Evolutionary conservation across 2,888 invertebrate species (phyloP).

Genomic region (Heteromurus nitidus): DNA sequence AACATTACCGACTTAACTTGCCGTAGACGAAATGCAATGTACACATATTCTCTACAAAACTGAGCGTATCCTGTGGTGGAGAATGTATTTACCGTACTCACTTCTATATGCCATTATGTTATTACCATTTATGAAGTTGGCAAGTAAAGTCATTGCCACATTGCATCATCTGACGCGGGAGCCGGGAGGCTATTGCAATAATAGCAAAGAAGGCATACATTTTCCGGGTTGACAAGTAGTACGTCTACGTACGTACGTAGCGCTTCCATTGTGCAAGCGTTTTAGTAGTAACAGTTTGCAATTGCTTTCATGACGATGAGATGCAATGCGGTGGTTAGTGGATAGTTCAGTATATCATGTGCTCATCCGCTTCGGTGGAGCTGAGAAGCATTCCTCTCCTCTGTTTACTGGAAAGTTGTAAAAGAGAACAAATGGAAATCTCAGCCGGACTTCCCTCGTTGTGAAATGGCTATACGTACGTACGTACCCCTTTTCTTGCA

Average conservation of each 20-base stretch:
- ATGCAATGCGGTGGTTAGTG: constrained; percentile 15
- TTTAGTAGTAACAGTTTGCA: constrained; percentile 39
- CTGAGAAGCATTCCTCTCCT: constrained; percentile 4
- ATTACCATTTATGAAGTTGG: constrained; percentile 45
- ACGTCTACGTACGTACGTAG: too few species aligned
- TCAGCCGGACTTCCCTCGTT: constrained; percentile 53
- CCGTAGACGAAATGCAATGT: too few species aligned
- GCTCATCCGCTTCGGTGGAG: constrained; percentile 38
- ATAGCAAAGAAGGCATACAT: not conserved
- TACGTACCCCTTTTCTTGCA: too few species aligned
- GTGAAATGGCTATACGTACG: constrained; percentile 24
- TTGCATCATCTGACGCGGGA: constrained; percentile 15
- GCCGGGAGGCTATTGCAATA: not conserved
- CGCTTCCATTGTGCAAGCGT: not conserved
- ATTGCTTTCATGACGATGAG: constrained; percentile 34
- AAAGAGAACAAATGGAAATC: constrained; percentile 31
- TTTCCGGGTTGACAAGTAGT: constrained; percentile 2
- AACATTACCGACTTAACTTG: constrained; percentile 9
- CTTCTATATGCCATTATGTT: constrained; percentile 5
- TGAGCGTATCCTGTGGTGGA: too few species aligned
- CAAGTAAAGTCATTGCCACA: constrained; percentile 42
- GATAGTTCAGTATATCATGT: constrained; percentile 43
- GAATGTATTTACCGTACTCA: too few species aligned
- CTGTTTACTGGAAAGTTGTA: constrained; percentile 29
- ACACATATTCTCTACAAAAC: too few species aligned